These are phyloP conservation scores for Euwallacea fornicatus DNA, from an alignment of 1,140 invertebrate genomes.

Conservation along the genomic window DNA sequence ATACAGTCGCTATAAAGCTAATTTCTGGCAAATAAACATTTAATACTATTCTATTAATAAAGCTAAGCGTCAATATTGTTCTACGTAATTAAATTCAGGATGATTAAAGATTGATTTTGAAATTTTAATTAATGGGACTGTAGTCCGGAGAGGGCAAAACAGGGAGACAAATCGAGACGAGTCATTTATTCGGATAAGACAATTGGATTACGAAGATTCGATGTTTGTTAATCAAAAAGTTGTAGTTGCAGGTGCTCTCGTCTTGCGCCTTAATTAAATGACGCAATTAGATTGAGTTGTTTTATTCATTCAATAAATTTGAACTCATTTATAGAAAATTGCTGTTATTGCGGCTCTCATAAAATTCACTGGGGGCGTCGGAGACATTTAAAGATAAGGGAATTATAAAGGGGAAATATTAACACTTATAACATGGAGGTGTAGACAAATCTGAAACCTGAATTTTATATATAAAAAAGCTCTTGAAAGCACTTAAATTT, in stretches of 20 bases:
- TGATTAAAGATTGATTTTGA: slow-evolving; percentile 2
- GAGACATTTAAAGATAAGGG: no score
- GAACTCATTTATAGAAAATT: no score
- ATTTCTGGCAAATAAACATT: no score
- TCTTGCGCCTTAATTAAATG: slow-evolving; percentile 29
- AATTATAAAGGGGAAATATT: no score
- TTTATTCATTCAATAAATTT: no score
- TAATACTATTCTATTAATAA: neutral
- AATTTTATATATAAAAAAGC: no score
- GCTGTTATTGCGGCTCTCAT: no score
- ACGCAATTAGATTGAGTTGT: slow-evolving; percentile 7
- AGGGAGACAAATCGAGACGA: slow-evolving; percentile 17
- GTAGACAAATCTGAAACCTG: no score
- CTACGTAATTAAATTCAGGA: neutral
- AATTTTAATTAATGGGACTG: slow-evolving; percentile 1
- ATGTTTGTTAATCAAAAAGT: slow-evolving; percentile 36
- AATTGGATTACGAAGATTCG: slow-evolving; percentile 33
- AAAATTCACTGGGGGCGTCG: no score
- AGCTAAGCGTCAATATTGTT: neutral
- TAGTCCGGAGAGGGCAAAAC: neutral
- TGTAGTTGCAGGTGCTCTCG: slow-evolving; percentile 31
- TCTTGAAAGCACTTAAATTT: no score
- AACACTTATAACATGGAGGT: no score
- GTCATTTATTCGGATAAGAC: slow-evolving; percentile 36
- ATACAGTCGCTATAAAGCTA: neutral